Base-by-base conservation (phyloP, 37 sponge, comb jelly and placozoan genomes). In the Tethya wilhelma region DNA sequence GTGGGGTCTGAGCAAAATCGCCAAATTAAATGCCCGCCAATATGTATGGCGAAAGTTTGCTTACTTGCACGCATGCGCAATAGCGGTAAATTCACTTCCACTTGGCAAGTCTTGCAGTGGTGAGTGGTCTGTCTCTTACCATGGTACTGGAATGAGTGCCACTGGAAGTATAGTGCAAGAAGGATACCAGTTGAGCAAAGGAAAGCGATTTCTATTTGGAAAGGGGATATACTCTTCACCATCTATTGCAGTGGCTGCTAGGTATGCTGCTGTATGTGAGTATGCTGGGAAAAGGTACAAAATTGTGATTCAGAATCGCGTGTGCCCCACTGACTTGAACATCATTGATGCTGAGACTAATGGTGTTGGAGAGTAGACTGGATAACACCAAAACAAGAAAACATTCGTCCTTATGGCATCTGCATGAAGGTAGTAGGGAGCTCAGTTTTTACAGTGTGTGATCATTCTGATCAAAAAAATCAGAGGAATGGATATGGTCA, bases 61-160 rank as follows among this genome's bases (percentile, higher is more conserved):
- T n/a, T n/a, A n/a, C n/a, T n/a, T n/a, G n/a, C n/a, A n/a, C n/a
- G n/a, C n/a, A n/a, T n/a, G n/a, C n/a, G n/a, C n/a, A n/a, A n/a
- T n/a, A n/a, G n/a, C n/a, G n/a, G n/a, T n/a, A n/a, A n/a, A n/a
- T n/a, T n/a, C n/a, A n/a, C n/a, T n/a, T n/a, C n/a, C n/a, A n/a
- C n/a, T n/a, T n/a, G n/a, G n/a, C n/a, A n/a, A n/a, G n/a, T n/a
- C n/a, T n/a, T n/a, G n/a, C n/a, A n/a, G n/a, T n/a, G 84, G 84
- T 14, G 77, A 84, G 36, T 84, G 85, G 85, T 70, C 85, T 4
- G 77, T 84, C 45, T 66, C 69, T 22, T 84, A 84, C 58, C 85
- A 84, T 42, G 85, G 85, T 19, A 84, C 85, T 14, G 65, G 22
- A n/a, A 28, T 36, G 44, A 49, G 38, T 37, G 30, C 12, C 33